Base-by-base conservation (phyloP, 2,113 vertebrate species). In the Rhea americana region DNA sequence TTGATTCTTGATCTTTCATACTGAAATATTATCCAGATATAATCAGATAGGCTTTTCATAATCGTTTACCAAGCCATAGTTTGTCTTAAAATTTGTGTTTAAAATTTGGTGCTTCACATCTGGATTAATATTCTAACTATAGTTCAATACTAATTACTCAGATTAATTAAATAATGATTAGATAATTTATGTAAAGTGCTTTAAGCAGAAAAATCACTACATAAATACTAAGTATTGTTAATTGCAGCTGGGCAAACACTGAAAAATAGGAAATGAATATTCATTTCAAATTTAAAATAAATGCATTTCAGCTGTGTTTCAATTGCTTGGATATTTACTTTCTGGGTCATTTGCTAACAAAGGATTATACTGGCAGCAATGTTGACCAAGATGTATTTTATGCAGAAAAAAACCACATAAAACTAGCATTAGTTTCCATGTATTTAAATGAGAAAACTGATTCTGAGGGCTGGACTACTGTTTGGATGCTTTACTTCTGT, bases 161-260 rank as follows among this genome's bases (percentile, higher is more conserved):
- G 45, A 93, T 86, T 93, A 95, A 95, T 96, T 85, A 89, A 39
- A 75, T 82, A 94, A 81, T 32, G 43, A 88, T 89, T 85, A 72
- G 48, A 81, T 51, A 92, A 89, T 43, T 61, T 43, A 71, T 79
- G 22, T 65, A 85, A 94, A 93, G 14, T 66, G n/a, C 9, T 90
- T 62, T 75, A 47, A 86, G 76, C n/a, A 85, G 73, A 85, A 92
- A 87, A 94, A 85, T 87, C 68, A 55, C 35, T 59, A 86, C 59
- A 80, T 2, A 71, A 81, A 30, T 91, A 93, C 24, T 85, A 89
- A 75, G 63, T 66, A 90, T 88, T 88, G 51, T 73, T 86, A 95
- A 92, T 72, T 94, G 88, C 86, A 95, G 55, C 88, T 91, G 88
- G 79, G 74, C 30, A 91, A 91, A 90, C 71, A 90, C 32, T 76